These are phyloP conservation scores for Macrobrachium nipponense DNA, from an alignment of 1,140 invertebrate species.

Conservation along the genomic window DNA sequence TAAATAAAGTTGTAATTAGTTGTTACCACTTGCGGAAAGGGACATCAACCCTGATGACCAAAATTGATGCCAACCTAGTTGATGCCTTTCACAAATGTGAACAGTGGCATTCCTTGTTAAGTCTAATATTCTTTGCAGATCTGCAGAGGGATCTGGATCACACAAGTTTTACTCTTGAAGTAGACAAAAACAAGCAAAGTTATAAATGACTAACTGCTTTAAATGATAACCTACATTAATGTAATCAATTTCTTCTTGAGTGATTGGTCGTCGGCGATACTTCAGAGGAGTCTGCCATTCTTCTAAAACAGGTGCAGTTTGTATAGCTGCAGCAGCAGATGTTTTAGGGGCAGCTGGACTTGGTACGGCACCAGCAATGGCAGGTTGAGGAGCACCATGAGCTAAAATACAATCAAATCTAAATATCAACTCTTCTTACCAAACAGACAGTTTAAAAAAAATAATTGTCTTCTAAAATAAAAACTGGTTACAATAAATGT, in stretches of 20 bases:
- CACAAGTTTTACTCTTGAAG: too few relatives aligned
- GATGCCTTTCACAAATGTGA: too few relatives aligned
- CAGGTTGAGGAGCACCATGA: slow-evolving; percentile 14
- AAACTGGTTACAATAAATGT: not conserved
- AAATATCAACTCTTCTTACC: not conserved
- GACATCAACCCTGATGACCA: too few relatives aligned
- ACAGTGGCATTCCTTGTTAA: too few relatives aligned
- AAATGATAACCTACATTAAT: slow-evolving; percentile 73
- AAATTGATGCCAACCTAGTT: too few relatives aligned
- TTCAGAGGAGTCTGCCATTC: slow-evolving; percentile 78
- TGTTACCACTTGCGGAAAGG: too few relatives aligned
- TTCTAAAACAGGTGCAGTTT: slow-evolving; percentile 72
- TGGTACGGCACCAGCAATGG: slow-evolving; percentile 14
- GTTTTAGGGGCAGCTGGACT: not conserved
- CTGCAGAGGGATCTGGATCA: too few relatives aligned
- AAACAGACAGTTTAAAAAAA: not conserved
- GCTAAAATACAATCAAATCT: slow-evolving; percentile 1
- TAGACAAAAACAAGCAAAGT: too few relatives aligned
- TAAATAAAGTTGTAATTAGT: too few relatives aligned
- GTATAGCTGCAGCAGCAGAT: not conserved
- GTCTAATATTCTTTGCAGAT: too few relatives aligned
- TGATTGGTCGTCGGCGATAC: slow-evolving; percentile 75
- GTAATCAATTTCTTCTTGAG: slow-evolving; percentile 77
- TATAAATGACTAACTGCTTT: too few relatives aligned
- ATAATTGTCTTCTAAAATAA: not conserved